Conservation (phyloP, 1,140 invertebrate genomes). For the Cepaea nemoralis region DNA sequence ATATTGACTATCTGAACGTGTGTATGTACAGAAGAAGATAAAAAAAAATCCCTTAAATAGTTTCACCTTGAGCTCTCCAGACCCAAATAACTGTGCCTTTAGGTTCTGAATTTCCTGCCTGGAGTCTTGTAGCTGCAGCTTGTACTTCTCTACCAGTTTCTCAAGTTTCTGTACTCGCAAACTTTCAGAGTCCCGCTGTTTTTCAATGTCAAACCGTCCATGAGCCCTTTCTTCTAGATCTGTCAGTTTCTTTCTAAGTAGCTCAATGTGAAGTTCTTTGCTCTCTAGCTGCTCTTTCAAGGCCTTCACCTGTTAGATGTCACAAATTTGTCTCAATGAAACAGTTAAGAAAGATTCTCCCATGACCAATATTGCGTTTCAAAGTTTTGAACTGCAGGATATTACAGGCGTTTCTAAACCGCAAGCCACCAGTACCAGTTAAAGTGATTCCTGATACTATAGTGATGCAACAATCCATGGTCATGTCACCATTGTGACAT, state of each 20-base stretch:
- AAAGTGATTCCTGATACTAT: too few relatives aligned
- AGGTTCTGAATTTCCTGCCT: slow-evolving; percentile 66
- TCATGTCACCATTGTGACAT: too few relatives aligned
- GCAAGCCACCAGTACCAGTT: too few relatives aligned
- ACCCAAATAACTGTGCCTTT: slow-evolving; percentile 67
- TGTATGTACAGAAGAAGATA: too few relatives aligned
- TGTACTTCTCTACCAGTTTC: slow-evolving; percentile 68
- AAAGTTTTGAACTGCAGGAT: too few relatives aligned
- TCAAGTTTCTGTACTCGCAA: slow-evolving; percentile 64
- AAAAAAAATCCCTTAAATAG: too few relatives aligned
- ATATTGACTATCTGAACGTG: too few relatives aligned
- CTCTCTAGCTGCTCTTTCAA: slow-evolving; percentile 89
- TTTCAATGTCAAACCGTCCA: slow-evolving; percentile 62
- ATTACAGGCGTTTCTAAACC: too few relatives aligned
- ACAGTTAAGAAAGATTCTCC: too few relatives aligned
- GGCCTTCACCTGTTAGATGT: slow-evolving; percentile 73
- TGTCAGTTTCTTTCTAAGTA: slow-evolving; percentile 83
- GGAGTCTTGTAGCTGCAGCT: slow-evolving; percentile 64
- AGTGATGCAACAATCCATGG: too few relatives aligned
- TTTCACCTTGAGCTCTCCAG: slow-evolving; percentile 67
- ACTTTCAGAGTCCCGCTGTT: slow-evolving; percentile 65
- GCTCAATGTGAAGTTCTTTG: slow-evolving; percentile 90
- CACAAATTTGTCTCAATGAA: too few relatives aligned
- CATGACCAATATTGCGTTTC: too few relatives aligned
- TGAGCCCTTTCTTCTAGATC: slow-evolving; percentile 66